Evolutionary conservation across 2,888 invertebrate species (phyloP), one percentile per base, ranked within the genome.

Genomic region (Parasteatoda lunata): DNA sequence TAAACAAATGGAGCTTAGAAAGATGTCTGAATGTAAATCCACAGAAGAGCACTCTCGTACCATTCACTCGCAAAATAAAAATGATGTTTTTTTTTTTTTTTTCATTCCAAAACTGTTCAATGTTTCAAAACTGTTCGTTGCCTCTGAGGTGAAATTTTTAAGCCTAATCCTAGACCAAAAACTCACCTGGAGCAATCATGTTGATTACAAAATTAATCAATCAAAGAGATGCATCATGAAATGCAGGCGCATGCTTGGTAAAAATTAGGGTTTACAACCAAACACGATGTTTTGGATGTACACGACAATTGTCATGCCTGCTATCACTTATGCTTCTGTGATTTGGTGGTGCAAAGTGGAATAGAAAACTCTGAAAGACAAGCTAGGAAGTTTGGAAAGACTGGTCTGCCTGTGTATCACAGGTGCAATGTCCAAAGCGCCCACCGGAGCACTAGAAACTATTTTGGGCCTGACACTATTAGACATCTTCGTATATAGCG

Each of bases 381-480:
- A 9, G 70, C 47, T 45, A 45, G 47, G 70, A 48, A 70, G 70
- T 5, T 30, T 70, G 70, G 3, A 49, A 70, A 70, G 70, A 70
- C 47, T 70, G 47, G 70, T 47, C 70, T 70, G 8, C 70, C 8
- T 70, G 70, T 70, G 47, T 45, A 70, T 70, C 70, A 70, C 70
- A 70, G 1, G 47, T 70, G 0, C 7, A 47, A 48, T 70, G 70
- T 5, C 70, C 70, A 15, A 47, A 11, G 3, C 70, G 47, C 47
- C 70, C n/a, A 70, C 0, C 70, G 30, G 69, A 69, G 48, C 47
- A 47, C 47, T 69, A 48, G 48, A 70, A 4, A 70, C 47, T 5
- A 45, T 47, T 47, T 70, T 70, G 47, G 47, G 47, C 30, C 70
- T 30, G 47, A 70, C 70, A 47, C 70, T 47, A 9, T 70, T 70